A percentile compares a stretch with the other conserved stretches of the same genome.
phyloP scores from a whole-genome alignment of 2,888 invertebrate species.

The Trachelus stipa region DNA sequence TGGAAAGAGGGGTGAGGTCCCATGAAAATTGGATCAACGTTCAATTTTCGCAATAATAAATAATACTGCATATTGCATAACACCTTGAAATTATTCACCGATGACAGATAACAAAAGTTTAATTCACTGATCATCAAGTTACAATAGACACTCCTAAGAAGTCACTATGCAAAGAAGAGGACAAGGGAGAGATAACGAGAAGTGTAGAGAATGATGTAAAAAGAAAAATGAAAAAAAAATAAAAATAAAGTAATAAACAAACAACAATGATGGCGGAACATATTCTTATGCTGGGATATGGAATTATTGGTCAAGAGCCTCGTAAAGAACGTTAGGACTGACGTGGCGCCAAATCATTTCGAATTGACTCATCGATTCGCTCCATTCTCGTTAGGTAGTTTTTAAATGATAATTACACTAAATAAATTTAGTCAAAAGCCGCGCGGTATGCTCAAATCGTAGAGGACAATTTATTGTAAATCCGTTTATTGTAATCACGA shows the following conservation, averaged over 20 bases:
- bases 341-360: neutral
- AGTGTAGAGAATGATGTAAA: neutral
- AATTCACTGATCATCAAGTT: neutral
- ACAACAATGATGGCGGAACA: neutral
- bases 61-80: neutral
- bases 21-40: neutral
- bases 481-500: constrained; percentile 9
- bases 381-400: neutral
- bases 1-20: too few species aligned
- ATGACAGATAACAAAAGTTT: neutral
- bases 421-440: constrained; percentile 39
- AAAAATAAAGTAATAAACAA: neutral
- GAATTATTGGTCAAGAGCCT: neutral
- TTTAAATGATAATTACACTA: neutral
- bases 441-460: constrained; percentile 60
- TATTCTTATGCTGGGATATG: neutral
- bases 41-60: neutral
- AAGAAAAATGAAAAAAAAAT: neutral
- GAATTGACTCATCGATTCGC: neutral
- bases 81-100: neutral
- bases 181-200: neutral
- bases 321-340: neutral
- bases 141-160: neutral
- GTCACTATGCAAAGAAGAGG: neutral
- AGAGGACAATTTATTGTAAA: constrained; percentile 17